Conservation (phyloP, 2,888 invertebrate species). For the Limnephilus marmoratus region DNA sequence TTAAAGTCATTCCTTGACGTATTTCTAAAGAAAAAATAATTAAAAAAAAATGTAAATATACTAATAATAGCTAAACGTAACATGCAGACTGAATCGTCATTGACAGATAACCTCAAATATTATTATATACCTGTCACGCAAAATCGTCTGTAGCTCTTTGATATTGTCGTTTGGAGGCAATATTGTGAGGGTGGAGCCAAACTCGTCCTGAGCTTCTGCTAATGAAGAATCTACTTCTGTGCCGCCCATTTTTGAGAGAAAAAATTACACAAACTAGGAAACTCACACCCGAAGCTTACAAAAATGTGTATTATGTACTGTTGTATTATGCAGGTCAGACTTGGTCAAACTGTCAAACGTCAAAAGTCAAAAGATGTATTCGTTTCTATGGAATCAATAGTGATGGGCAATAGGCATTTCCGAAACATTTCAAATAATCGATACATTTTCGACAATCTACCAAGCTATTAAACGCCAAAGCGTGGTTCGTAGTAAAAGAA, state of each 20-base stretch:
- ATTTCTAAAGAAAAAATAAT: constrained; percentile 80
- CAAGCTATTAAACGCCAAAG: too few relatives aligned
- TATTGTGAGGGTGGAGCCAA: constrained; percentile 84
- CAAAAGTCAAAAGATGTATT: too few relatives aligned
- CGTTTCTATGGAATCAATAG: too few relatives aligned
- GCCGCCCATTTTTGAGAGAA: constrained; percentile 44
- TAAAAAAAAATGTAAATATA: not conserved
- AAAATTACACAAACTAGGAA: not conserved
- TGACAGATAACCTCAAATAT: constrained; percentile 50
- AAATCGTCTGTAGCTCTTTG: constrained; percentile 90
- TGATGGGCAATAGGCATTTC: too few relatives aligned
- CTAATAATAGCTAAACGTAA: constrained; percentile 58
- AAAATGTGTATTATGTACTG: not conserved
- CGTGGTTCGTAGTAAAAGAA: too few relatives aligned
- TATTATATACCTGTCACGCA: constrained; percentile 87
- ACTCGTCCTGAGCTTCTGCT: constrained; percentile 76
- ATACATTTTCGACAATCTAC: too few relatives aligned
- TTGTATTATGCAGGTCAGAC: too few relatives aligned
- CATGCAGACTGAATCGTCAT: not conserved
- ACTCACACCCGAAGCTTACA: not conserved
- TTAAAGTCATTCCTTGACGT: constrained; percentile 97
- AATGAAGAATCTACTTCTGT: constrained; percentile 30
- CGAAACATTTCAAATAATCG: too few relatives aligned
- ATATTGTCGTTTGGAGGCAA: constrained; percentile 87
- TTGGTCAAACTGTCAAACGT: too few relatives aligned